Evolutionary conservation across 2,797 vertebrate species (phyloP).

Genomic region (Alca torda): DNA sequence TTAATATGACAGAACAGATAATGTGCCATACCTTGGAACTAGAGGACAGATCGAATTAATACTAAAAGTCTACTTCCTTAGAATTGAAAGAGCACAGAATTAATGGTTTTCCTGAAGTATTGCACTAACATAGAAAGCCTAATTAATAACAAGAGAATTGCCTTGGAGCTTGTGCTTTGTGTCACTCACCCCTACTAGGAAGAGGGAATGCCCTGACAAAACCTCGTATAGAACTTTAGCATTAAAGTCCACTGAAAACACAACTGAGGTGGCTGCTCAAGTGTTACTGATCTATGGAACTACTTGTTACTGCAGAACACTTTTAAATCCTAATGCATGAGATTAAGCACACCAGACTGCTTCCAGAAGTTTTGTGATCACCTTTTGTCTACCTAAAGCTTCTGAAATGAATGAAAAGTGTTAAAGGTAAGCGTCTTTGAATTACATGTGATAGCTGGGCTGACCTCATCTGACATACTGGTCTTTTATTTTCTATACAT

Average conservation of each 20-base stretch:
- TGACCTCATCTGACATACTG: neutral
- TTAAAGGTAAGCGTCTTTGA: neutral
- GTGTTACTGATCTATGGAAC: neutral
- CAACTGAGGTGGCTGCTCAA: neutral
- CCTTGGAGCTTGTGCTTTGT: conserved; percentile 2
- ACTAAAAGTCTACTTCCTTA: conserved; percentile 20
- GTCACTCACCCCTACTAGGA: neutral
- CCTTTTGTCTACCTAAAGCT: neutral
- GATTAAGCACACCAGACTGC: neutral
- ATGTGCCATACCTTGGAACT: conserved; percentile 27
- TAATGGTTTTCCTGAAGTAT: conserved; percentile 35
- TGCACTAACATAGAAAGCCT: conserved; percentile 64
- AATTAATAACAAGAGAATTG: conserved; percentile 46
- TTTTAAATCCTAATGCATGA: neutral
- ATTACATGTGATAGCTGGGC: neutral
- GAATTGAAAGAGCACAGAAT: conserved; percentile 39
- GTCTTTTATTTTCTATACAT: neutral
- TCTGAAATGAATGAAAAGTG: neutral
- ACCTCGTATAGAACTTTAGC: neutral
- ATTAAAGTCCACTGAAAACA: conserved; percentile 14
- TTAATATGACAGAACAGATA: conserved; percentile 33
- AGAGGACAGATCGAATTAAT: neutral
- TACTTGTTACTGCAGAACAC: neutral
- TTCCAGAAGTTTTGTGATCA: neutral
- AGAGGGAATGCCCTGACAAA: neutral